These are phyloP conservation scores for Typhlomys cinereus DNA, from an alignment of 2,113 vertebrate genomes.

Conservation along the genomic window DNA sequence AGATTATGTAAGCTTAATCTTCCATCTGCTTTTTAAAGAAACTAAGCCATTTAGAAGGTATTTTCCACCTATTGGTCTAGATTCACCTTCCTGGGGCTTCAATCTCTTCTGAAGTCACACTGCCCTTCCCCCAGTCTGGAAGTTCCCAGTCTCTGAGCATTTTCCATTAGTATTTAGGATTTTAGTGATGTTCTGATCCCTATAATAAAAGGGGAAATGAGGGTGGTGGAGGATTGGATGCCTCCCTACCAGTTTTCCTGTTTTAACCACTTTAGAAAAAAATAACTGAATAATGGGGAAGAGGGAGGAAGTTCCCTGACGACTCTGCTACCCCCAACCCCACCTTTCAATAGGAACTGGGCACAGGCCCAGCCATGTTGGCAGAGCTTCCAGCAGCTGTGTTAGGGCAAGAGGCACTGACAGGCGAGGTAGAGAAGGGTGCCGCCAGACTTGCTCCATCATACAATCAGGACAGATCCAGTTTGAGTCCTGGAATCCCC, in stretches of 20 bases:
- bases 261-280: constrained; percentile 19
- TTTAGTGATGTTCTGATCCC: background rate
- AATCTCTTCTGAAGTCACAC: constrained; percentile 14
- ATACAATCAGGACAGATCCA: background rate
- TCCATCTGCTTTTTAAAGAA: constrained; percentile 38
- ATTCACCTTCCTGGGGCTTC: constrained; percentile 61
- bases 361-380: constrained; percentile 59
- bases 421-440: background rate
- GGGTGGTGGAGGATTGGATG: background rate
- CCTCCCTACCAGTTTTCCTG: background rate
- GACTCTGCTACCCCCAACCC: background rate
- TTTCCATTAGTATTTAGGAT: constrained; percentile 34
- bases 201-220: background rate
- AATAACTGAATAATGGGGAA: background rate
- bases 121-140: constrained; percentile 46
- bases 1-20: background rate
- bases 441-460: constrained; percentile 8
- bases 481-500: background rate
- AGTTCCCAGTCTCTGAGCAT: background rate
- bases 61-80: constrained; percentile 23
- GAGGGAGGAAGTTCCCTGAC: constrained; percentile 10
- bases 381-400: constrained; percentile 40
- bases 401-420: background rate
- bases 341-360: constrained; percentile 56
- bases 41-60: constrained; percentile 9